Evolutionary conservation across 2,797 vertebrate species (phyloP), one percentile per base, ranked within the genome.

Genomic region (Neoniphon sammara): DNA sequence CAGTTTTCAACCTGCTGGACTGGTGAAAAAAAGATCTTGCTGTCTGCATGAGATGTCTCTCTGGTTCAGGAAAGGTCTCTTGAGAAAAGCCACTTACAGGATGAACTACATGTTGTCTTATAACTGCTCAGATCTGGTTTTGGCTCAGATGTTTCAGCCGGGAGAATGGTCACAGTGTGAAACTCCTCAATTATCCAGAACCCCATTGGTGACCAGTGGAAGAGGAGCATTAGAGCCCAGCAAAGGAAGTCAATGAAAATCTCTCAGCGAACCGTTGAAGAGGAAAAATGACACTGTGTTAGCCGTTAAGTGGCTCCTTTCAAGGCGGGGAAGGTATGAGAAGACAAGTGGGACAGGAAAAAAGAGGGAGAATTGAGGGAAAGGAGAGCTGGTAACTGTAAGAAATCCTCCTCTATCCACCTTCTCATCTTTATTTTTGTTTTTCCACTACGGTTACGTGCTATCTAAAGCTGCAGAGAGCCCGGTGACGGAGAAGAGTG

Each of bases 131-230:
- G 83, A 86, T 88, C 72, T 80, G 64, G 34, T 70, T 73, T 86
- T 70, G 62, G 31, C 71, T 85, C 58, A 53, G 70, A 85, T 80
- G 73, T 85, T 83, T 82, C 69, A 75, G 76, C 71, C 73, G 63
- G 58, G 75, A 88, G 80, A 84, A 79, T n/a, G 46, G 62, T 73
- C 87, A 78, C 87, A 86, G 82, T 81, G 81, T 73, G 86, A 89
- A 64, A 73, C 77, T 80, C 83, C 77, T 79, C 89, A 89, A 84
- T 89, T 88, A 88, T 63, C 79, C 77, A 78, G 82, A 81, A 71
- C 47, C 66, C 82, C 59, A 39, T 75, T 67, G 78, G 85, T 84
- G 84, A 82, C 75, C 53, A 15, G 67, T 50, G 36, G 65, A 81
- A 80, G 12, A 12, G 68, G 73, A 73, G 49, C 64, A 64, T 70